Evolutionary conservation across 2,888 invertebrate species (phyloP), one percentile per base, ranked within the genome.

Genomic region (Lathronympha strigana): DNA sequence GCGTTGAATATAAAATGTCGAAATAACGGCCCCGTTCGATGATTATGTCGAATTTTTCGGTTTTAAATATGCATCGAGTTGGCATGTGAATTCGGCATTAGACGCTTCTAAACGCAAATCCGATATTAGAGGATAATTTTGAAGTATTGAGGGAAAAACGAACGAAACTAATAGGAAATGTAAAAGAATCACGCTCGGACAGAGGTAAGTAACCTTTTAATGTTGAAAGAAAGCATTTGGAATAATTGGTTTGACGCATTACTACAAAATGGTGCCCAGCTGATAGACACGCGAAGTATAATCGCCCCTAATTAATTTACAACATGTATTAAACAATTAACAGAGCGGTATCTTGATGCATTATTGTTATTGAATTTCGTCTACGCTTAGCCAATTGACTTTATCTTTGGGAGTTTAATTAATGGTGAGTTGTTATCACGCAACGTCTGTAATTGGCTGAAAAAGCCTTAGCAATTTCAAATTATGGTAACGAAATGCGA

Each of bases 311-410:
- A 91, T 91, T 90, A 91, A 91, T 91, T 91, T 91, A 91, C 90
- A 86, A 91, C 90, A 87, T 84, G 87, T 84, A 91, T 91, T 91
- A 91, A 91, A 91, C 90, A 91, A 90, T 90, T 90, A 90, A 85
- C 83, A 76, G 78, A 75, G 76, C 77, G 76, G 81, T 90, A 91
- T 90, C 91, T 89, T 81, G 88, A 87, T 86, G 84, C 86, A 88
- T 86, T 86, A 83, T 83, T 82, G 84, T 84, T 88, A 89, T 88
- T 87, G 87, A 84, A 88, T 88, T 88, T 81, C 83, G 79, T 78
- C 81, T 78, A 75, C 74, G 73, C 75, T 81, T 80, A 79, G 73
- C 83, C 90, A 90, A 90, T 90, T 90, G 90, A 84, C 87, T 90
- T 57, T 90, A 90, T 90, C 90, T 90, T 86, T 86, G 82, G 75